Evolutionary conservation across 2,888 invertebrate genomes (phyloP), one percentile per base, ranked within the genome.

Genomic region (Dioctria rufipes): DNA sequence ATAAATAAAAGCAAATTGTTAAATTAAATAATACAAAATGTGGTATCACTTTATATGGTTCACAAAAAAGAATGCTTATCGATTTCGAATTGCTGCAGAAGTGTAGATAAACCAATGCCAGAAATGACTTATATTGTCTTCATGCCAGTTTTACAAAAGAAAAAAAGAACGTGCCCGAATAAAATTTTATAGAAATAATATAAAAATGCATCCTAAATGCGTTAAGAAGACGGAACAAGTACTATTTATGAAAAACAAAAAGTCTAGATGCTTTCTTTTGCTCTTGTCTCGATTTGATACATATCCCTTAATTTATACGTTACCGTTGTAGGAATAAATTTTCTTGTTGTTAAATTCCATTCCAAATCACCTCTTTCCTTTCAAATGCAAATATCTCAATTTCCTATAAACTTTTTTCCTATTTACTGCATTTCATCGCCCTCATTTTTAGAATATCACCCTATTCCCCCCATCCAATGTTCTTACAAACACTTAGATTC

Each of bases 371-470:
- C 1, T 42, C 65, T 42, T n/a, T 5, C 42, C 11, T 11, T 13
- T 13, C 49, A 51, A 73, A 73, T 73, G 73, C 73, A 73, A 73
- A 73, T 58, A 58, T 73, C 40, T 73, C 73, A 73, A 4, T 42
- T 60, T 13, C 8, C 58, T 58, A 5, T 51, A 5, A 39, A 5
- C 54, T n/a, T 39, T 40, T 39, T 49, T 2, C 9, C 6, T 46
- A 9, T 46, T 46, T n/a, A 11, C 51, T 69, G 69, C 49, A 51
- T 25, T 51, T 69, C 69, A 49, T 25, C 4, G 65, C 42, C 42
- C 63, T 8, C 11, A 6, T 43, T 60, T 39, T 40, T 42, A 51
- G 71, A 46, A n/a, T 54, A 8, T 4, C 54, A 54, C n/a, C 54
- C 73, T 60, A 25, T 25, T 25, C 25, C 25, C 25, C 25, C 73